Evolutionary conservation across 2,797 vertebrate genomes (phyloP), one percentile per base, ranked within the genome.

Genomic region (Epinephelus malabaricus): DNA sequence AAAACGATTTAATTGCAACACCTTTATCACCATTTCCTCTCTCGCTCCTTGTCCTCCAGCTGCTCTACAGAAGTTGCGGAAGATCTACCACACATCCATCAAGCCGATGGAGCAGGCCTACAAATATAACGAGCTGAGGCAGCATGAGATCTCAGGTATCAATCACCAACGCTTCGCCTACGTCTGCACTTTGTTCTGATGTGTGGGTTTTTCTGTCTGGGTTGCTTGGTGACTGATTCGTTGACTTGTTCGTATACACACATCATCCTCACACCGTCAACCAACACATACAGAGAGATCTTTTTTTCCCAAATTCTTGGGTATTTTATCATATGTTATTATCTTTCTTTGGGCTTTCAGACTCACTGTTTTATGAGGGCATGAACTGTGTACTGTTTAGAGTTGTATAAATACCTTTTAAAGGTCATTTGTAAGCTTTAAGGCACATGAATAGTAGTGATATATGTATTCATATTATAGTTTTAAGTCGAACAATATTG

Each of bases 101-200:
- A 98, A 96, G 89, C 98, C 98, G 49, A 94, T 99, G 96, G 98
- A 99, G 81, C 97, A 98, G 93, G 98, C 97, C 74, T 99, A 99
- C 94, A 99, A 97, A 91, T 99, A 99, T 96, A 99, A 98, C 0
- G 98, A 99, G 91, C 96, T 99, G 87, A 96, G 98, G 83, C 98
- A 99, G 91, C 98, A 99, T 0, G 98, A 99, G 93, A 98, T 99
- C 93, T 99, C 98, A 96, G 98, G 98, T 99, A 97, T 21, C 21
- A 14, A 97, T 21, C 21, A 14, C 46, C 19, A 4, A 15, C 21
- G 56, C 56, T 23, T 21, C 1, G 0, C 45, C 68, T 58, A 13
- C n/a, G 6, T 49, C 65, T 78, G 67, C 70, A 51, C 67, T 61
- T 72, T 73, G 71, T 63, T 69, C 38, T 70, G 79, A 83, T 65